Evolutionary conservation across 2,888 invertebrate species (phyloP), one percentile per base, ranked within the genome.

Genomic region (Rhaphigaster nebulosa): DNA sequence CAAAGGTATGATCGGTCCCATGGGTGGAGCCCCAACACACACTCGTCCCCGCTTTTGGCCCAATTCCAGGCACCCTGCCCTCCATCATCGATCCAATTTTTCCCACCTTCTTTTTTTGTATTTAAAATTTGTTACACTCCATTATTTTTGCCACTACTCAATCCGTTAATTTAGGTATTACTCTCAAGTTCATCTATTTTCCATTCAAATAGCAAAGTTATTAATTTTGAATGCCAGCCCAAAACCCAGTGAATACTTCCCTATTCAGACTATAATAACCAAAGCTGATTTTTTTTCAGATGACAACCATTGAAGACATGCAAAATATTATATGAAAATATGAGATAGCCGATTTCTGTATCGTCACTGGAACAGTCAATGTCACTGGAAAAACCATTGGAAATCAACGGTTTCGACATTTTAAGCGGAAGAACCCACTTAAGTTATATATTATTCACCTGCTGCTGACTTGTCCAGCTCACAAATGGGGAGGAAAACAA

Each of bases 81-180:
- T 38, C 70, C n/a, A 20, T 1, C 70, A 76, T 76, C 70, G 70
- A 76, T 76, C 70, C 70, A 38, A 76, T 76, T 76, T 76, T 76
- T 34, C 5, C 34, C 34, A n/a, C 34, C 23, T 29, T 10, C 29
- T n/a, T 52, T 65, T 38, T 38, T 38, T 20, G 5, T 38, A 76
- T 76, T 76, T 38, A 76, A 15, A 76, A 65, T 65, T 65, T 29
- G 65, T 29, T 29, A 29, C 20, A 29, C 15, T 4, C 20, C 38
- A 76, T 20, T 38, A 20, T 38, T 38, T 15, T n/a, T 10, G 29
- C n/a, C n/a, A n/a, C 20, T 38, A 34, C 34, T 76, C 20, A 23
- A 38, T 10, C 10, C 34, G 12, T 29, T 29, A 65, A 65, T 6
- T 4, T 13, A 52, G 8, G 1, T 54, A 4, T 23, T 23, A 23